These are phyloP conservation scores for Orthonychiurus folsomi DNA, from an alignment of 2,888 invertebrate species.

Conservation along the genomic window DNA sequence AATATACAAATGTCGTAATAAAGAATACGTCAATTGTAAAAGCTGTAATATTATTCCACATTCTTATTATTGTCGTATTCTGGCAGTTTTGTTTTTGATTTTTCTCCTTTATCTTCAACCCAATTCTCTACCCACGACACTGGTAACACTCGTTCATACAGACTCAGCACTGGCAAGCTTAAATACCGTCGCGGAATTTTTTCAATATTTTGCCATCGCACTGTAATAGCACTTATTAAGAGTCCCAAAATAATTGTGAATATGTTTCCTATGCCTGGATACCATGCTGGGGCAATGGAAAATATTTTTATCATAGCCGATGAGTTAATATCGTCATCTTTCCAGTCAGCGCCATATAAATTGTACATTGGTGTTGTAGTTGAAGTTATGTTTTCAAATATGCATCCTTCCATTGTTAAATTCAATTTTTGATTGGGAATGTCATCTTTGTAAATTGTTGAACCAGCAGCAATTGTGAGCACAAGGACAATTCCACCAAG, in stretches of 20 bases:
- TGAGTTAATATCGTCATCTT: not conserved
- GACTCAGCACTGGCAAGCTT: not conserved
- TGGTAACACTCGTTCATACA: not conserved
- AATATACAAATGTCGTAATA: too few relatives aligned
- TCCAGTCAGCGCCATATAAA: not conserved
- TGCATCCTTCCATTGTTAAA: not conserved
- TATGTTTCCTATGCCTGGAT: not conserved
- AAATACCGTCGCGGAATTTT: not conserved
- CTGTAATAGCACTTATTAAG: not conserved
- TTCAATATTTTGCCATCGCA: not conserved
- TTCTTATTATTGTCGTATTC: too few relatives aligned
- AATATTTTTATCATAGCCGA: not conserved
- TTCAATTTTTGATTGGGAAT: not conserved
- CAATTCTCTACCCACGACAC: not conserved
- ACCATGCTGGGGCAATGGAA: not conserved
- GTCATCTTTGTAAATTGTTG: not conserved
- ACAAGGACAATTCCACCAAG: not conserved
- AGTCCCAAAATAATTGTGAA: not conserved
- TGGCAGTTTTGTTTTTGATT: too few relatives aligned
- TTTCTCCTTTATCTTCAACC: not conserved
- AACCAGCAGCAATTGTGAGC: not conserved
- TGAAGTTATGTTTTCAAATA: not conserved
- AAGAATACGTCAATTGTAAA: too few relatives aligned
- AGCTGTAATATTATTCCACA: too few relatives aligned
- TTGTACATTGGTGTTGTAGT: not conserved